These are phyloP conservation scores for Alces alces DNA, from an alignment of 2,113 vertebrate species.

Conservation along the genomic window DNA sequence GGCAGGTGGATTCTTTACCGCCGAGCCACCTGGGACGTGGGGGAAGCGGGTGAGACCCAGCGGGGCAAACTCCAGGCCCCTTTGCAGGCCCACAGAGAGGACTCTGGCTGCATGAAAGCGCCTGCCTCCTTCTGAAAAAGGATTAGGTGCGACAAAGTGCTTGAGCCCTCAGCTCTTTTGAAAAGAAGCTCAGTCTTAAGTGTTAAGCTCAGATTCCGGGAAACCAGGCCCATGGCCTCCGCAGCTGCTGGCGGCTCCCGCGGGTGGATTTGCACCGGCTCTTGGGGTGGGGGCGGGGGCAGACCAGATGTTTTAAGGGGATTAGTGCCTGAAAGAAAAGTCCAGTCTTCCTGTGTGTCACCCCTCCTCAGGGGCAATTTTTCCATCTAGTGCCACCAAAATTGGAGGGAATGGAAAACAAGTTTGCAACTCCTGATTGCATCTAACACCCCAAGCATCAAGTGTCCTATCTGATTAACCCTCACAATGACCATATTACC, in stretches of 20 bases:
- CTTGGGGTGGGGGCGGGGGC: neutral
- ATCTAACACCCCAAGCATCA: no score
- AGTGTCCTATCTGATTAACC: neutral
- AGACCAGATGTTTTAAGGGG: conserved; percentile 28
- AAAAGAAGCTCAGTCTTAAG: conserved; percentile 53
- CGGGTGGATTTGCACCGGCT: accelerated
- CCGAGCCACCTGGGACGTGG: neutral
- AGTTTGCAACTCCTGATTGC: neutral
- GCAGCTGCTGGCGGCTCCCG: neutral
- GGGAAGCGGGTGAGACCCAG: neutral
- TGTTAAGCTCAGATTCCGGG: conserved; percentile 29
- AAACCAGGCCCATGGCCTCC: neutral
- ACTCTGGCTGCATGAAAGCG: conserved; percentile 8
- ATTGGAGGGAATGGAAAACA: neutral
- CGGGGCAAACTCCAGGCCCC: neutral
- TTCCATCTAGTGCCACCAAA: neutral
- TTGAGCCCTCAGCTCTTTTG: conserved; percentile 34
- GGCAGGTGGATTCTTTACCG: neutral
- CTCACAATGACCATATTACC: accelerated
- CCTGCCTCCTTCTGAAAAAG: conserved; percentile 41
- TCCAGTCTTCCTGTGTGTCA: neutral
- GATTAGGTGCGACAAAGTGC: conserved; percentile 43
- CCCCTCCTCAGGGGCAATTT: neutral
- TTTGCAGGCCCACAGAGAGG: neutral
- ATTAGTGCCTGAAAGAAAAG: conserved; percentile 43